Base-by-base conservation (phyloP, 2,113 vertebrate species). In the Chloropsis cyanopogon region DNA sequence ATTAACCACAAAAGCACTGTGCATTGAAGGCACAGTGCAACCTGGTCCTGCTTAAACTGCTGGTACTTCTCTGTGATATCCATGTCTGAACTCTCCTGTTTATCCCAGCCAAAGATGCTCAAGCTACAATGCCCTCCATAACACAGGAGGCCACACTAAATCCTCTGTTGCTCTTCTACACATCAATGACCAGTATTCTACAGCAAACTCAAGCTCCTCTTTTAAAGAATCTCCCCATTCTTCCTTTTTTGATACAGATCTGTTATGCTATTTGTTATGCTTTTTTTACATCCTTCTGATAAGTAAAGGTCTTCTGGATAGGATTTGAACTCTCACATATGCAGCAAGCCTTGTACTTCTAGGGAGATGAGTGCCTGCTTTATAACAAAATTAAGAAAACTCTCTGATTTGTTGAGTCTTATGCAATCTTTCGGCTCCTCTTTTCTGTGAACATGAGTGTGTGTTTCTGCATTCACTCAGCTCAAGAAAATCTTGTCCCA, bases 31-130 rank as follows among this genome's bases (percentile, higher is more conserved):
- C 37, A 64, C 39, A 73, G 7, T 7, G 11, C 35, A 83, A 37
- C 7, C 47, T 68, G 33, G 33, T 86, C 29, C 14, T 59, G 39
- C 52, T 42, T 56, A 42, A 88, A 63, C 21, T 69, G 37, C 57
- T 82, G 41, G 19, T 24, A 60, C n/a, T 35, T 15, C 61, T 52
- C 26, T 16, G 66, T n/a, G 57, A 23, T 12, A 66, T 2, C 15
- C 0, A 0, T 12, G 44, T 33, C 35, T 53, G 26, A 87, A 42
- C 8, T 12, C 31, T 24, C 12, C 23, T 33, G 4, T 17, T 71
- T 19, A 85, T 3, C 6, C 39, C 64, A 75, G 31, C 8, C 37
- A 0, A 3, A 71, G 44, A 63, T 41, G 46, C 16, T 21, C 3
- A 0, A 29, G 47, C 35, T 56, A 10, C 1, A 19, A 14, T 22